Evolutionary conservation across 2,888 invertebrate species (phyloP).

Genomic region (Ochlodes sylvanus): DNA sequence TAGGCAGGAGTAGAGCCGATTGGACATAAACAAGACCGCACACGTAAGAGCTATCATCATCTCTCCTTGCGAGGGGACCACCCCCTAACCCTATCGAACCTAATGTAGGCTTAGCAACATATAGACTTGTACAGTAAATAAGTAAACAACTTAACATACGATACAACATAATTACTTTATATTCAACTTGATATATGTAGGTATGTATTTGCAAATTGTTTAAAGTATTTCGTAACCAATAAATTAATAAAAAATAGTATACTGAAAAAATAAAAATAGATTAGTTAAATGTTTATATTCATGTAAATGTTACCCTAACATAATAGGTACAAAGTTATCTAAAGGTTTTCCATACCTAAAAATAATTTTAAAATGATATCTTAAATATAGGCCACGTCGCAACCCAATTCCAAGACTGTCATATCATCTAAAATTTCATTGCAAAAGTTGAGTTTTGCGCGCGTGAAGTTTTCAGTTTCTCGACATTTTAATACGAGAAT

Average conservation of each 20-base stretch:
- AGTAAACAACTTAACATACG: too few relatives aligned
- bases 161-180: too few relatives aligned
- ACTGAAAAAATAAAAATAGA: background rate
- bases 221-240: too few relatives aligned
- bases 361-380: background rate
- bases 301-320: too few relatives aligned
- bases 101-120: slow-evolving; percentile 49
- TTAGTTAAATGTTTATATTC: too few relatives aligned
- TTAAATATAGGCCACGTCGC: background rate
- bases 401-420: slow-evolving; percentile 16
- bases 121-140: slow-evolving; percentile 40
- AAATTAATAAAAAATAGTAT: background rate
- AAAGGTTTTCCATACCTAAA: background rate
- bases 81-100: slow-evolving; percentile 48
- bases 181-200: too few relatives aligned
- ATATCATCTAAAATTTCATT: slow-evolving; percentile 29
- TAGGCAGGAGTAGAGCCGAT: slow-evolving; percentile 59
- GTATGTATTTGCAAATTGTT: too few relatives aligned
- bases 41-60: slow-evolving; percentile 64
- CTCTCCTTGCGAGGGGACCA: slow-evolving; percentile 56
- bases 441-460: slow-evolving; percentile 30
- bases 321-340: too few relatives aligned
- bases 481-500: slow-evolving; percentile 40
- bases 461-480: slow-evolving; percentile 32
- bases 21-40: slow-evolving; percentile 79